A percentile compares a stretch with the other conserved stretches of the same genome.
Evolutionary conservation across 2,888 invertebrate genomes (phyloP).

Genomic region (Piscicola geometra): DNA sequence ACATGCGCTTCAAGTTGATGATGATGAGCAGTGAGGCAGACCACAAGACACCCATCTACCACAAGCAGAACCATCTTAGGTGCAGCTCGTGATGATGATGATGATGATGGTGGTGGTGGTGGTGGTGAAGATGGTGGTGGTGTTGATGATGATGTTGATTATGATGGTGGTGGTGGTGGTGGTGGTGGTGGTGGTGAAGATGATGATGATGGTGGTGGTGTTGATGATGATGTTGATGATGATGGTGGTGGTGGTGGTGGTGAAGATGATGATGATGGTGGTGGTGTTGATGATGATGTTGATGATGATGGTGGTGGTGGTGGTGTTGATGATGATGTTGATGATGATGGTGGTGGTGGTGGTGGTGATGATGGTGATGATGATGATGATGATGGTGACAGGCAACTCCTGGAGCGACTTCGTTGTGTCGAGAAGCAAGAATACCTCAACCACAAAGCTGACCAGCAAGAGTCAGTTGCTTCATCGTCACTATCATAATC

Average conservation of each 20-base stretch:
- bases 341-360: constrained; percentile 27
- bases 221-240: constrained; percentile 34
- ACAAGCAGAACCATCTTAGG: constrained; percentile 72
- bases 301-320: neutral
- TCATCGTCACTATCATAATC: constrained; percentile 25
- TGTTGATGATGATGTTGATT: neutral
- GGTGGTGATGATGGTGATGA: constrained; percentile 32
- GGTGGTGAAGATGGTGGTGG: too few relatives aligned
- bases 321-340: constrained; percentile 24
- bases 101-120: too few relatives aligned
- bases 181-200: neutral
- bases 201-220: constrained; percentile 13
- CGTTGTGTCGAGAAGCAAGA: too few relatives aligned
- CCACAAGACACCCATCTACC: constrained; percentile 74
- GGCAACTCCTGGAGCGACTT: too few relatives aligned
- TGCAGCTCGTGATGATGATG: constrained; percentile 33
- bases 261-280: too few relatives aligned
- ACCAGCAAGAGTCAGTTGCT: too few relatives aligned
- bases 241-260: constrained; percentile 24
- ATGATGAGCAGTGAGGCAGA: constrained; percentile 83
- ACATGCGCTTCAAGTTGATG: constrained; percentile 90
- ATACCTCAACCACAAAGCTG: too few relatives aligned
- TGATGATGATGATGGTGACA: constrained; percentile 34
- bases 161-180: neutral
- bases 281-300: too few relatives aligned